Base-by-base conservation (phyloP, 2,888 invertebrate species). In the Atethmia centrago region DNA sequence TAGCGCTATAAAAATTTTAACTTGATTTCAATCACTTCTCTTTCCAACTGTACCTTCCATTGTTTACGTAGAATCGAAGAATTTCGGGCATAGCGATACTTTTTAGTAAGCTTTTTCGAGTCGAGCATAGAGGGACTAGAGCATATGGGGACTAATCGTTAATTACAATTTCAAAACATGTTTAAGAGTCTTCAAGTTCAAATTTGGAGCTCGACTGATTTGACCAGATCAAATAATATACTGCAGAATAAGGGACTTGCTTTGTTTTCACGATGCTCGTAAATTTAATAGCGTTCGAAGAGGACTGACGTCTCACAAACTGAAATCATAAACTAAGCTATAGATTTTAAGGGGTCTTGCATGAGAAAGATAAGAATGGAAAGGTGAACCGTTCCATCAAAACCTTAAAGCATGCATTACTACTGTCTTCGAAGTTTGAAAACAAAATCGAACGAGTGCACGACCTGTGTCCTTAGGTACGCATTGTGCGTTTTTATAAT, bases 241-340 rank as follows among this genome's bases (percentile, higher is more conserved):
- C 61, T 51, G 65, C 51, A 76, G 70, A 73, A 73, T 69, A 67
- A 69, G 59, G 45, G 55, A 70, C 78, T 74, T 71, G 80, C 76
- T 81, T 87, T 88, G 87, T 87, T 88, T 89, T 87, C 85, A 88
- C 77, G 83, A 87, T 53, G 42, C 69, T 88, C 89, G 81, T 92
- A 90, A 90, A 91, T 87, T 90, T 90, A 88, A 91, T 83, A 85
- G 81, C 80, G 65, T 86, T 90, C 84, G 84, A 85, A 88, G 80
- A 65, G 69, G 59, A 79, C 88, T 83, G 90, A 90, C 81, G 88
- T 87, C 87, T 89, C 78, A 80, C 85, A 87, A 90, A 89, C 85
- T 86, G 82, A 85, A 86, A 89, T 88, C 90, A 87, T 90, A 89
- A 92, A 92, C 79, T 75, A 77, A 81, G 71, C 69, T 83, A 88